A percentile compares a stretch with the other conserved stretches of the same genome.
Evolutionary conservation across 2,797 vertebrate species (phyloP).

Genomic region (Danio kyathit): DNA sequence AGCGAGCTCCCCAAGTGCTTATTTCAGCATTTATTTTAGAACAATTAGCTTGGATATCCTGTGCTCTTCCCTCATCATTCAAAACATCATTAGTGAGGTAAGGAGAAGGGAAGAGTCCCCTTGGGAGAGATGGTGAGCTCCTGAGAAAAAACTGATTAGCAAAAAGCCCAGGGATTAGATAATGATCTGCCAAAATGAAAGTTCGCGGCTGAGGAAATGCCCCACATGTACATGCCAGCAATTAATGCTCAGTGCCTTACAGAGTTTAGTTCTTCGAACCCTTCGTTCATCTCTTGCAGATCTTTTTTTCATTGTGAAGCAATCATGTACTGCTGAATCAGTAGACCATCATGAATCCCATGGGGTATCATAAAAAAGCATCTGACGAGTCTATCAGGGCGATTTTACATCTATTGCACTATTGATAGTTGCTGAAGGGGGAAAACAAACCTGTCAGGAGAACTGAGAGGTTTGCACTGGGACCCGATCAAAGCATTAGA

Average conservation of each 20-base stretch:
- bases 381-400: background rate
- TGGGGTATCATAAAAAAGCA: slow-evolving; percentile 6
- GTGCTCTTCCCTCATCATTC: slow-evolving; percentile 35
- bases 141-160: slow-evolving; percentile 39
- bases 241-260: slow-evolving; percentile 24
- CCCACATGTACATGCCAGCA: background rate
- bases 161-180: slow-evolving; percentile 43
- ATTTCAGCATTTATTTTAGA: slow-evolving; percentile 48
- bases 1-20: slow-evolving; percentile 26
- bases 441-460: slow-evolving; percentile 20
- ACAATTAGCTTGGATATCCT: slow-evolving; percentile 34
- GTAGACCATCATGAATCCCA: slow-evolving; percentile 4
- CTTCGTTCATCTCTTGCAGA: slow-evolving; percentile 8
- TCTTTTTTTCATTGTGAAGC: slow-evolving; percentile 18
- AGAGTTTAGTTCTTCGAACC: background rate
- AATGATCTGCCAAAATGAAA: slow-evolving; percentile 35
- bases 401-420: slow-evolving; percentile 25
- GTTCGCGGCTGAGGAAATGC: background rate
- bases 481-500: background rate
- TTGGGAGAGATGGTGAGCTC: slow-evolving; percentile 42
- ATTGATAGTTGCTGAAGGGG: slow-evolving; percentile 4
- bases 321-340: slow-evolving; percentile 9
- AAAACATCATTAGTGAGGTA: slow-evolving; percentile 45
- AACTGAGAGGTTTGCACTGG: background rate
- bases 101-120: slow-evolving; percentile 28